phyloP scores from a whole-genome alignment of 1,140 invertebrate species.

The Delia radicum region DNA sequence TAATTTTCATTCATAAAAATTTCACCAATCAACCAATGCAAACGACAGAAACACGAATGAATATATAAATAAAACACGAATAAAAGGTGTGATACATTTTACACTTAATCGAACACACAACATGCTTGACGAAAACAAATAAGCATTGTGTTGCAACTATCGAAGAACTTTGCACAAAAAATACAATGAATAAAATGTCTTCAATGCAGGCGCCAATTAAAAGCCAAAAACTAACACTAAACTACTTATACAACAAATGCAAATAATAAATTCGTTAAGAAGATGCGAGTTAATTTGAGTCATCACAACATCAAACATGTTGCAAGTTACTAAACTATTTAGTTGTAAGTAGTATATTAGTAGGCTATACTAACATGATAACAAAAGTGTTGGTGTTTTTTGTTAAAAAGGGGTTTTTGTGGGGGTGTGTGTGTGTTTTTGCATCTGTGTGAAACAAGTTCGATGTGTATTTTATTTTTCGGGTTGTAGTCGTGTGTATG shows the following conservation, averaged over 20 bases:
- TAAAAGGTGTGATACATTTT: neutral
- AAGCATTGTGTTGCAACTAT: neutral
- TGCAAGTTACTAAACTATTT: neutral
- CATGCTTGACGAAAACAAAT: neutral
- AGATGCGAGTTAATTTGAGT: neutral
- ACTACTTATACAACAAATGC: neutral
- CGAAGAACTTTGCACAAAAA: neutral
- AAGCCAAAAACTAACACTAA: neutral
- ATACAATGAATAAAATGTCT: neutral
- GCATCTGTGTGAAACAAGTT: neutral
- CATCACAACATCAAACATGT: neutral
- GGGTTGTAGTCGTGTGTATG: no score
- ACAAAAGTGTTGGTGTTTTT: neutral
- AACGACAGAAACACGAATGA: neutral
- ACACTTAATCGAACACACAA: neutral
- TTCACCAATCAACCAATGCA: neutral
- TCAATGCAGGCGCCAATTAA: neutral
- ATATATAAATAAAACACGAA: neutral
- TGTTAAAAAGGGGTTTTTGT: no score
- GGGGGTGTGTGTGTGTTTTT: neutral
- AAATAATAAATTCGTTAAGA: neutral
- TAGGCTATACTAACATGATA: neutral
- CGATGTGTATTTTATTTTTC: neutral
- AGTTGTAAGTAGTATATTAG: no score
- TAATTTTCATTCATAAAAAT: slow-evolving; percentile 23